Base-by-base conservation (phyloP, 2,888 invertebrate genomes). In the Cryptocheilus praepositus region DNA sequence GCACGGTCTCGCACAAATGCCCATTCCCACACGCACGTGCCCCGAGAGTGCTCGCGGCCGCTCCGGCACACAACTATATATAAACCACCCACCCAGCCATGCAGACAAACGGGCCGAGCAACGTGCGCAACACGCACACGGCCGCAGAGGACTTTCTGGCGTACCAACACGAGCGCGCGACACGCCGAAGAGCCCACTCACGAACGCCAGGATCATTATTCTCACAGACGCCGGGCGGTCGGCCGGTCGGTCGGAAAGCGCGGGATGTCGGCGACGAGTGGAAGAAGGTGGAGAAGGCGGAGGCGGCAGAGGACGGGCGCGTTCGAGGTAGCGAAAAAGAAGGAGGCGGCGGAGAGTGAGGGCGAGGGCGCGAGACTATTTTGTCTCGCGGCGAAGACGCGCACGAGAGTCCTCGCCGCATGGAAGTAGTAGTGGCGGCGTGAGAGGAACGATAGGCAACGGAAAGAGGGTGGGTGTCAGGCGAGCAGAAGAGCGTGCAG, bases 161-260 rank as follows among this genome's bases (percentile, higher is more conserved):
- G 36, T 36, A 36, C 36, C 36, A 36, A 36, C 36, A 36, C 36
- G n/a, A n/a, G 36, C 64, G 61, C 61, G 69, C 71, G 66, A 52
- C 36, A 53, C 61, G 64, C 58, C 70, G 53, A 64, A 58, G 71
- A 65, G 70, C 66, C 59, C 70, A 70, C 65, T 71, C 59, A 59
- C 60, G 64, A 73, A 79, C 77, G 80, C 77, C 75, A 76, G 73
- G 74, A 76, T 77, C 75, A 80, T 82, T 82, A 82, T 81, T 82
- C 80, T 79, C 74, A 64, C 75, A 71, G 73, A 75, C 76, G 74
- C 61, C 71, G 71, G 65, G 71, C 72, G 77, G 78, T 74, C 73
- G 78, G 60, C 43, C 54, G 64, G 67, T 64, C 58, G 63, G 61
- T 62, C 46, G 72, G 61, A 71, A 75, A 73, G 71, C 69, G 71